Conservation (phyloP, 2,113 vertebrate species). For the Pongo abelii region DNA sequence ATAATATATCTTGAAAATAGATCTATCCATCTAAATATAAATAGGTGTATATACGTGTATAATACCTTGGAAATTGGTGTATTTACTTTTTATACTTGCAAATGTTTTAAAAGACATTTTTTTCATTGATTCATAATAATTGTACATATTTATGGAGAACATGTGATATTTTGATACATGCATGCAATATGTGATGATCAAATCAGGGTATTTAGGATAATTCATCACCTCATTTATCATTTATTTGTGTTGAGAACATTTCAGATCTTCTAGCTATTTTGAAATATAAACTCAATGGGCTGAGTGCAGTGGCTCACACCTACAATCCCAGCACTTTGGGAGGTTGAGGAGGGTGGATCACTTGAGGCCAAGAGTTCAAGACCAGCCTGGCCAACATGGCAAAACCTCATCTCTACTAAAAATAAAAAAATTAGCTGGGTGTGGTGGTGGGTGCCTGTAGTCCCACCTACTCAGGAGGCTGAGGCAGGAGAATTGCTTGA, state of each 20-base stretch:
- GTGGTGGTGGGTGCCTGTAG: too few species aligned
- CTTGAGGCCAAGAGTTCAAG: too few species aligned
- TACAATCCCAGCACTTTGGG: too few species aligned
- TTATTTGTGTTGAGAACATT: not conserved
- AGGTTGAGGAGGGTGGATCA: too few species aligned
- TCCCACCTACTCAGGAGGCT: too few species aligned
- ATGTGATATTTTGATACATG: not conserved
- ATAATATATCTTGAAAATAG: not conserved
- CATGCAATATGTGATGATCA: not conserved
- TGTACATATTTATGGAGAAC: not conserved
- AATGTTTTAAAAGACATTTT: not conserved
- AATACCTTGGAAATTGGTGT: not conserved
- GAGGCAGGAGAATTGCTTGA: too few species aligned
- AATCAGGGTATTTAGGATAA: not conserved
- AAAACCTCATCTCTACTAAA: too few species aligned
- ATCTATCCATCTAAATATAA: not conserved
- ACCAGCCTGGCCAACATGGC: too few species aligned
- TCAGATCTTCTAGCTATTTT: not conserved
- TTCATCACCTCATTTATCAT: not conserved
- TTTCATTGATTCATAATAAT: not conserved
- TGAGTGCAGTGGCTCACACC: too few species aligned
- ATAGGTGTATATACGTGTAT: not conserved
- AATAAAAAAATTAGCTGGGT: too few species aligned
- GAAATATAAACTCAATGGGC: not conserved
- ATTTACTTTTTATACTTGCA: not conserved